Evolutionary conservation across 2,113 vertebrate genomes (phyloP), one percentile per base, ranked within the genome.

Genomic region (Podilymbus podiceps): DNA sequence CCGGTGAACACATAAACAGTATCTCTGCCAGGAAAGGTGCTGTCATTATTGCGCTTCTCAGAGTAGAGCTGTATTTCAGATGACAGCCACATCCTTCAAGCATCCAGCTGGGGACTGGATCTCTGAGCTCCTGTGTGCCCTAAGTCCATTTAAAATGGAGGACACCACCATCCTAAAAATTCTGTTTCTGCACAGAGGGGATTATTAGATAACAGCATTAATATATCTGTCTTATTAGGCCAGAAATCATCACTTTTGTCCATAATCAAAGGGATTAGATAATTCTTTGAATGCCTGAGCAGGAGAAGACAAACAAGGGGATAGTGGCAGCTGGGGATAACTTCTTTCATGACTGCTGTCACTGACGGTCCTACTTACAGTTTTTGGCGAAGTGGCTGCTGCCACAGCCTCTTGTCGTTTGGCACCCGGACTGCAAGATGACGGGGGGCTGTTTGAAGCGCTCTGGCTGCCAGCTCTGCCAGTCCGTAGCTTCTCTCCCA

Each of bases 401-500:
- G 94, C 95, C 89, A 95, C 98, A 52, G 96, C 67, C 5, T 98
- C 98, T 31, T 97, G 98, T 94, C 95, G 98, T 91, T 98, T 99
- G 19, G 96, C 85, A 64, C 73, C 90, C 17, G 98, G 97, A 44
- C 95, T 98, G 93, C 95, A 93, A 11, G 94, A 47, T 14, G 91
- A 80, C 0, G 95, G 83, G 69, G 97, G 96, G 66, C 83, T 96
- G 25, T 87, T 85, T 31, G 96, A 95, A 0, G 7, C 7, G 25
- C 58, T 91, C 44, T 79, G 94, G 58, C 64, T 90, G 81, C 94
- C 33, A 88, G 95, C 33, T 89, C 96, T 97, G 95, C 98, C 97
- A 97, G 98, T 97, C 88, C 95, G 98, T 19, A 97, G 72, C 81
- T 97, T 99, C 94, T 98, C 98, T 73, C 99, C 98, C 96, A 99